A percentile compares a stretch with the other conserved stretches of the same genome.
Evolutionary conservation across 2,113 vertebrate genomes (phyloP).

Genomic region (Ahaetulla prasina): DNA sequence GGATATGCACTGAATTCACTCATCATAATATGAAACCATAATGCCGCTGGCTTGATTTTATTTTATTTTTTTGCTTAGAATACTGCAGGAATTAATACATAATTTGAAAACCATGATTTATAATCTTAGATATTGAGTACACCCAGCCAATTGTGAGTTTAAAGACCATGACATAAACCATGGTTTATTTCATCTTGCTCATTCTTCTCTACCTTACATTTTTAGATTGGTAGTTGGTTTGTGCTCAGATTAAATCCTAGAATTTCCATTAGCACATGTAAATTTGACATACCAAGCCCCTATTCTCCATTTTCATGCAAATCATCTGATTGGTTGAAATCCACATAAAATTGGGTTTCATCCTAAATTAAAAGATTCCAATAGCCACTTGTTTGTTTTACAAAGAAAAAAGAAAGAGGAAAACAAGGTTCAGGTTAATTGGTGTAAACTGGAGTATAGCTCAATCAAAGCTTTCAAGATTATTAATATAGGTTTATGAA

Average conservation of each 20-base stretch:
- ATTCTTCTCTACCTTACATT: not conserved
- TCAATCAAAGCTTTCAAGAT: not conserved
- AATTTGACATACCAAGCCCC: not conserved
- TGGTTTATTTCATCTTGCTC: not conserved
- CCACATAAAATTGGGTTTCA: not conserved
- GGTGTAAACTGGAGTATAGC: not conserved
- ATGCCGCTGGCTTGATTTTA: not conserved
- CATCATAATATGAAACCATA: not conserved
- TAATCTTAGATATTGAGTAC: not conserved
- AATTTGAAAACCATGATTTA: not conserved
- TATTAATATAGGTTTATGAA: not conserved
- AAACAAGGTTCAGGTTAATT: not conserved
- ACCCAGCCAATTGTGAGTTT: not conserved
- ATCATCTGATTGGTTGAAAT: not conserved
- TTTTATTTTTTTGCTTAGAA: not conserved
- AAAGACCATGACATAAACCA: not conserved
- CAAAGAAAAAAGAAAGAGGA: not conserved
- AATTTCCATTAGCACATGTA: not conserved
- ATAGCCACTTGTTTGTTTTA: not conserved
- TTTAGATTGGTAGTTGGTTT: not conserved
- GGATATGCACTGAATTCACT: not conserved
- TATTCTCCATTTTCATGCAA: not conserved
- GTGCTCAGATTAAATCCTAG: not conserved
- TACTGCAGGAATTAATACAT: not conserved
- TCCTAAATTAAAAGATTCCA: fast-evolving